These are phyloP conservation scores for Drosophila pseudoobscura DNA, from an alignment of 1,140 invertebrate species.

Conservation along the genomic window DNA sequence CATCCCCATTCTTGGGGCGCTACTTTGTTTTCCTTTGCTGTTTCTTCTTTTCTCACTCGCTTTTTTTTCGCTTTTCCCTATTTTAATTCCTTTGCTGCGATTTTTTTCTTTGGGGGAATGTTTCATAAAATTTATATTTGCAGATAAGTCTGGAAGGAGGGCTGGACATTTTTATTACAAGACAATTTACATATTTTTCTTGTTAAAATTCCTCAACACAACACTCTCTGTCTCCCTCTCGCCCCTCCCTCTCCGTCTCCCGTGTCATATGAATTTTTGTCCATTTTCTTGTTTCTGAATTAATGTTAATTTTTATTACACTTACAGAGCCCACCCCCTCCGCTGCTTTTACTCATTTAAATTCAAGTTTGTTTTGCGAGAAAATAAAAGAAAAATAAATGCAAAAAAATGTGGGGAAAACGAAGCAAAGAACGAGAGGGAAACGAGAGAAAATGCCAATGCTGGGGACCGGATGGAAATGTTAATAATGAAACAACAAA, in stretches of 20 bases:
- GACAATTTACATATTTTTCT: conserved; percentile 82
- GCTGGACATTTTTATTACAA: conserved; percentile 77
- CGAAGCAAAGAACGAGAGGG: not conserved
- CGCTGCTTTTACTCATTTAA: conserved; percentile 35
- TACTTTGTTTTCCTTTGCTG: conserved; percentile 32
- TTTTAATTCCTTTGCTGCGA: conserved; percentile 71
- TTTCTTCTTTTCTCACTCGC: conserved; percentile 60
- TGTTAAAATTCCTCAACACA: conserved; percentile 69
- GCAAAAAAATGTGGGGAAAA: conserved; percentile 3
- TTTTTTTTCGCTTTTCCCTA: conserved; percentile 50
- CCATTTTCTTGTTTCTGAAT: conserved; percentile 55
- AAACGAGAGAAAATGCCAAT: conserved; percentile 23
- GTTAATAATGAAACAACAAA: conserved; percentile 67
- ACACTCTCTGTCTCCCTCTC: conserved; percentile 1
- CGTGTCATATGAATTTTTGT: conserved; percentile 66
- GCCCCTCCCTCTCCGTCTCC: not conserved
- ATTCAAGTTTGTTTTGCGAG: conserved; percentile 67
- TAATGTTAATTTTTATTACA: conserved; percentile 82
- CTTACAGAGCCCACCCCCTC: conserved; percentile 42
- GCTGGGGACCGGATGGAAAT: conserved; percentile 49
- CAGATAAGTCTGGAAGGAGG: conserved; percentile 46
- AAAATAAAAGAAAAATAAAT: conserved; percentile 8
- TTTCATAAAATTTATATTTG: conserved; percentile 82
- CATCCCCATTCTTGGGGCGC: conserved; percentile 48
- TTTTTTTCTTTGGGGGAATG: conserved; percentile 61